Percentiles rank a stretch among this genome's conserved stretches.
Conservation (phyloP, 2,113 vertebrate genomes). For the Uria aalge region DNA sequence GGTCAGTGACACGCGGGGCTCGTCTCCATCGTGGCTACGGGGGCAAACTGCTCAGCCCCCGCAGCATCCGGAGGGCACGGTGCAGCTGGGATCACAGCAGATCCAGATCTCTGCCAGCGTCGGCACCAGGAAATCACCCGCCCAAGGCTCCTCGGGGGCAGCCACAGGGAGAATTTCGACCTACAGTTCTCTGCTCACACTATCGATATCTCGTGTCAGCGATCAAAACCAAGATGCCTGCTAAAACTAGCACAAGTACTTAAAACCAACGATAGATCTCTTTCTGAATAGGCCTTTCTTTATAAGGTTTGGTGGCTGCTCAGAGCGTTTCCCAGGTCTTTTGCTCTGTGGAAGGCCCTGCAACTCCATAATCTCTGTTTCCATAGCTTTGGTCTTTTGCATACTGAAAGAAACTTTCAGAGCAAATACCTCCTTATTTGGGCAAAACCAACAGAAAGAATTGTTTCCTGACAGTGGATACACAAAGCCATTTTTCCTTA, state of each 20-base stretch:
- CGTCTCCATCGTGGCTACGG: neutral
- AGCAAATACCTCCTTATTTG: neutral
- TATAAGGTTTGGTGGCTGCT: neutral
- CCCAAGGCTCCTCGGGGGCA: accelerated
- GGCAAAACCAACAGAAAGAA: neutral
- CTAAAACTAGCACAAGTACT: neutral
- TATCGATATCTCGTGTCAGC: neutral
- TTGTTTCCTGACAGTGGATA: neutral
- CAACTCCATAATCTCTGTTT: neutral
- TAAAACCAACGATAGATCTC: neutral
- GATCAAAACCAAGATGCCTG: neutral
- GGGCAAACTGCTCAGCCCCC: neutral
- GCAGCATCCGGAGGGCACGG: no score
- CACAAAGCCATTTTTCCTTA: neutral
- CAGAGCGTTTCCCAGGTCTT: neutral
- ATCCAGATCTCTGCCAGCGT: no score
- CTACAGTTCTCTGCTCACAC: neutral
- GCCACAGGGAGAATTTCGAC: neutral
- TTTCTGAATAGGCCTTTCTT: neutral
- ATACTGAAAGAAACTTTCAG: neutral
- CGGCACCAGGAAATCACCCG: neutral
- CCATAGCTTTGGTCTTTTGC: neutral
- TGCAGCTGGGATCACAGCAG: no score
- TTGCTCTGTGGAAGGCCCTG: neutral
- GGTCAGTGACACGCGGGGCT: neutral